Evolutionary conservation across 2,888 invertebrate genomes (phyloP), one percentile per base, ranked within the genome.

Genomic region (Acleris laterana): DNA sequence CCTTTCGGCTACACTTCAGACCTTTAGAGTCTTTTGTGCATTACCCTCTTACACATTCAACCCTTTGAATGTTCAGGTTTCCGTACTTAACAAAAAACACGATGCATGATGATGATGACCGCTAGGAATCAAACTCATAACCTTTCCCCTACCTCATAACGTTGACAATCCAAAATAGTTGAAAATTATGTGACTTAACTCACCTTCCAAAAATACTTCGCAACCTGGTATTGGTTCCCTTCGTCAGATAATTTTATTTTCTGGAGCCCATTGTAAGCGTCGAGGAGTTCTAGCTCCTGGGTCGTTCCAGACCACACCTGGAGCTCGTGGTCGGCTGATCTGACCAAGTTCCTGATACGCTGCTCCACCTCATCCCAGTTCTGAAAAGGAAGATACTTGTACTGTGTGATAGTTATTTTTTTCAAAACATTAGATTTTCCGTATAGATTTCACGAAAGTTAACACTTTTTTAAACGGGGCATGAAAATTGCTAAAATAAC

Each of bases 141-240:
- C 5, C 25, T 5, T 25, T 25, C 25, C 25, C 5, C 5, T n/a
- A n/a, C n/a, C n/a, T n/a, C n/a, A n/a, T n/a, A n/a, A n/a, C n/a
- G n/a, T n/a, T n/a, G n/a, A n/a, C n/a, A n/a, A n/a, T 32, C 2
- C 28, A 32, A 32, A 9, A 32, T 9, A 32, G 9, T 32, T 9
- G 9, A 32, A 25, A 25, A 25, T 25, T 1, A 44, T 49, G 28
- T 20, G 48, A 62, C 17, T 48, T 38, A 19, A 42, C 55, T 56
- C 74, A 86, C 88, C 84, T 88, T 88, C 88, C 88, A 88, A 22
- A 87, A 64, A 68, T 79, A 88, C 2, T 68, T 70, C 1, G 83
- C 77, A 5, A 83, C 74, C 0, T 68, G 56, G 66, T 81, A 78
- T 20, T 56, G 61, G 1, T 58, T 68, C 11, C 63, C 56, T 2